These are phyloP conservation scores for Pelodiscus sinensis DNA, from an alignment of 2,113 vertebrate species.

Conservation along the genomic window DNA sequence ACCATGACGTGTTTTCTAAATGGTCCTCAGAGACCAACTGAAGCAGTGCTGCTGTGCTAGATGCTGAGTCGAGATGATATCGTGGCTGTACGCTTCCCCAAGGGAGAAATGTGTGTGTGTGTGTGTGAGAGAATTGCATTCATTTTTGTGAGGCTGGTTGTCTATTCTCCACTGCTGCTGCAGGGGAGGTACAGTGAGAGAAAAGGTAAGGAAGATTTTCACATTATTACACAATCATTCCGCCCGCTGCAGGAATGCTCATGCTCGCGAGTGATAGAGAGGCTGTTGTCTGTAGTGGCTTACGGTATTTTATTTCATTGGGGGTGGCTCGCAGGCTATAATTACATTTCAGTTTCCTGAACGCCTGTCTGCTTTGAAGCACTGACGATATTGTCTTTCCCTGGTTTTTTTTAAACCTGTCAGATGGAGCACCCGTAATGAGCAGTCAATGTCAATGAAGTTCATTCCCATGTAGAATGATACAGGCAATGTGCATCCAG, in stretches of 20 bases:
- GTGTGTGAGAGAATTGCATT: neutral
- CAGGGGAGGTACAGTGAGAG: neutral
- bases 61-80: conserved; percentile 5
- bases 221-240: neutral
- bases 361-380: neutral
- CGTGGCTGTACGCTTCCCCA: neutral
- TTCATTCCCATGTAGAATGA: neutral
- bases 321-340: conserved; percentile 8
- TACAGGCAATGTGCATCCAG: neutral
- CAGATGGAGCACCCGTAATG: neutral
- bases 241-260: neutral
- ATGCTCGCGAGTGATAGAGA: neutral
- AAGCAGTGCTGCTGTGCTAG: neutral
- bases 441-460: neutral
- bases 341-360: neutral
- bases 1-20: conserved; percentile 20
- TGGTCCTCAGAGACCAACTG: neutral
- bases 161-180: neutral
- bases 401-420: neutral
- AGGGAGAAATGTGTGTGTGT: neutral
- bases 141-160: rapidly evolving
- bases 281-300: neutral
- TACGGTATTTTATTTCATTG: neutral
- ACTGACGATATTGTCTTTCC: neutral
- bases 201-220: neutral